Conservation (phyloP, 2,888 invertebrate genomes). For the Cybosia mesomella region DNA sequence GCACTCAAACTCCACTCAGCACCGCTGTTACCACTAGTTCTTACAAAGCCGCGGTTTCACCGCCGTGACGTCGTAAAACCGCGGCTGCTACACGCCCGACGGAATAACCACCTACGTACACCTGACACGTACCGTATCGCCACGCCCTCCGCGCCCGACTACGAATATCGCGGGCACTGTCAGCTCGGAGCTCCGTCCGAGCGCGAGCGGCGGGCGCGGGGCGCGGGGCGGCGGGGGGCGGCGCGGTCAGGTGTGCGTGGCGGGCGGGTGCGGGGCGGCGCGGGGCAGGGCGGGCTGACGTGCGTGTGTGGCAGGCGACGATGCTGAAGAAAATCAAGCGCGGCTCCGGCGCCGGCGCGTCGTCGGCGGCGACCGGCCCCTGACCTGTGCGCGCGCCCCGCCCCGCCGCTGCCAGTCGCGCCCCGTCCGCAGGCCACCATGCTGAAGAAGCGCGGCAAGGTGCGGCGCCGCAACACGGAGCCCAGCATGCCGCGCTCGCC, state of each 20-base stretch:
- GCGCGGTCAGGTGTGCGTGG: constrained; percentile 44
- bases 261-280: constrained; percentile 52
- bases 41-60: constrained; percentile 38
- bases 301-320: constrained; percentile 93
- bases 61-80: constrained; percentile 34
- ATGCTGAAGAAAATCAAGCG: constrained; percentile 99
- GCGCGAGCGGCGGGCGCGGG: constrained; percentile 48
- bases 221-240: constrained; percentile 37
- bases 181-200: constrained; percentile 34
- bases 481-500: constrained; percentile 89
- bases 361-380: constrained; percentile 84
- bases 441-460: constrained; percentile 99
- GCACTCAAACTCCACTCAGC: constrained; percentile 72
- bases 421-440: constrained; percentile 96
- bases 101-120: constrained; percentile 50
- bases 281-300: constrained; percentile 54
- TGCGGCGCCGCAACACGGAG: constrained; percentile 98
- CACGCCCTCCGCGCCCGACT: constrained; percentile 24
- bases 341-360: constrained; percentile 93
- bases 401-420: constrained; percentile 68
- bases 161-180: not conserved
- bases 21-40: constrained; percentile 57
- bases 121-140: constrained; percentile 42
- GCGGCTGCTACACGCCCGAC: constrained; percentile 46
- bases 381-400: constrained; percentile 61